Evolutionary conservation across 2,797 vertebrate genomes (phyloP).

Genomic region (Threskiornis aethiopicus): DNA sequence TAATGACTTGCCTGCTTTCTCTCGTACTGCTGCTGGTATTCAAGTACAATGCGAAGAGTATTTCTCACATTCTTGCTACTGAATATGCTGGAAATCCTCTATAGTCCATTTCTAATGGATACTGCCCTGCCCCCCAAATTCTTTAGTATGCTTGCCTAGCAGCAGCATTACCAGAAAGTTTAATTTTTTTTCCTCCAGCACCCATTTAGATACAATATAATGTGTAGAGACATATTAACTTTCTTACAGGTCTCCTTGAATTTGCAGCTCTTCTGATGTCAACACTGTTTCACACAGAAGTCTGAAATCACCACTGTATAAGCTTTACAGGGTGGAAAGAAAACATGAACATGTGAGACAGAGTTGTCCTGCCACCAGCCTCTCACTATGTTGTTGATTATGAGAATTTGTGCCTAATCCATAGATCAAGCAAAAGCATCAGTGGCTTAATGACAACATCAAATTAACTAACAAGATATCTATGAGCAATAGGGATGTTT

Average conservation of each 20-base stretch:
- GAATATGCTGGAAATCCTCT: constrained; percentile 58
- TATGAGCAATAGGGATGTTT: neutral
- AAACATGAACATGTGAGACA: neutral
- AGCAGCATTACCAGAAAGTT: constrained; percentile 7
- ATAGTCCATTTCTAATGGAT: constrained; percentile 38
- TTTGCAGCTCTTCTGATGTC: constrained; percentile 82
- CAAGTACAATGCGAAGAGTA: constrained; percentile 41
- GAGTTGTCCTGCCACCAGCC: neutral
- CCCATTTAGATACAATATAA: constrained; percentile 83
- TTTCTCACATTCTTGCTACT: constrained; percentile 46
- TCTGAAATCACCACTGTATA: constrained; percentile 82
- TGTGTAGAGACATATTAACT: constrained; percentile 84
- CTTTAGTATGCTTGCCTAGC: neutral
- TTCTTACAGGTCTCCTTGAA: constrained; percentile 79
- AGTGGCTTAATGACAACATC: neutral
- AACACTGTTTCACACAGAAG: constrained; percentile 83
- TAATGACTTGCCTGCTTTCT: constrained; percentile 60
- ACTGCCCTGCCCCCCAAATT: constrained; percentile 34
- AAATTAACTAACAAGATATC: neutral
- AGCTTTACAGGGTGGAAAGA: constrained; percentile 9
- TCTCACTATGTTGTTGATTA: neutral
- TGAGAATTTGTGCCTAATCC: neutral
- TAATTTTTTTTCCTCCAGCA: constrained; percentile 28
- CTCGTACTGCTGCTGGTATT: constrained; percentile 37
- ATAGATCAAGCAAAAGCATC: neutral